Conservation (phyloP, 2,797 vertebrate genomes). For the Scolopax bukidnonensis region DNA sequence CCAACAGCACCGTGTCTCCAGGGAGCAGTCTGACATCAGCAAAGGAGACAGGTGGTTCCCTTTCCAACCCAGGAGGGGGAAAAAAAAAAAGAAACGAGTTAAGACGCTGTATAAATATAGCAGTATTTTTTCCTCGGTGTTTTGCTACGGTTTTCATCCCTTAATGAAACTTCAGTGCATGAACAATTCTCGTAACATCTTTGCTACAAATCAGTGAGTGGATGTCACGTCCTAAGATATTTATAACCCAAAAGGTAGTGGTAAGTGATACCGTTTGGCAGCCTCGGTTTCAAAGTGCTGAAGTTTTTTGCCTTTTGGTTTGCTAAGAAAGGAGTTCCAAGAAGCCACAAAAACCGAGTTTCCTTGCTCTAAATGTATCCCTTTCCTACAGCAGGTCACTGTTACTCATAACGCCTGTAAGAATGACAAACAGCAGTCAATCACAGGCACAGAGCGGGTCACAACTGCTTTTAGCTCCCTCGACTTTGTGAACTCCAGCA, state of each 20-base stretch:
- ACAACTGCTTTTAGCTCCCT: conserved; percentile 64
- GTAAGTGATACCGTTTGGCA: conserved; percentile 40
- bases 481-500: conserved; percentile 47
- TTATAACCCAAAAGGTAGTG: conserved; percentile 45
- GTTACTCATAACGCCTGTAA: conserved; percentile 54
- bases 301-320: conserved; percentile 28
- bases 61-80: conserved; percentile 55
- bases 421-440: conserved; percentile 63
- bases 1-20: conserved; percentile 69
- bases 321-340: conserved; percentile 25
- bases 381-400: conserved; percentile 27
- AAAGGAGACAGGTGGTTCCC: conserved; percentile 77
- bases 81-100: conserved; percentile 1
- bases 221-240: conserved; percentile 53
- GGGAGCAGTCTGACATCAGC: conserved; percentile 79
- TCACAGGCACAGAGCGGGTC: conserved; percentile 49
- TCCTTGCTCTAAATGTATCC: conserved; percentile 49
- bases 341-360: conserved; percentile 22
- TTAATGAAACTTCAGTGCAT: conserved; percentile 69
- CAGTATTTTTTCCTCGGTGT: conserved; percentile 60
- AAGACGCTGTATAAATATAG: conserved; percentile 73
- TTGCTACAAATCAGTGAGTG: conserved; percentile 54
- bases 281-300: conserved; percentile 21
- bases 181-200: conserved; percentile 58
- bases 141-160: conserved; percentile 66